Base-by-base conservation (phyloP, 2,113 vertebrate species). In the Varanus komodoensis region DNA sequence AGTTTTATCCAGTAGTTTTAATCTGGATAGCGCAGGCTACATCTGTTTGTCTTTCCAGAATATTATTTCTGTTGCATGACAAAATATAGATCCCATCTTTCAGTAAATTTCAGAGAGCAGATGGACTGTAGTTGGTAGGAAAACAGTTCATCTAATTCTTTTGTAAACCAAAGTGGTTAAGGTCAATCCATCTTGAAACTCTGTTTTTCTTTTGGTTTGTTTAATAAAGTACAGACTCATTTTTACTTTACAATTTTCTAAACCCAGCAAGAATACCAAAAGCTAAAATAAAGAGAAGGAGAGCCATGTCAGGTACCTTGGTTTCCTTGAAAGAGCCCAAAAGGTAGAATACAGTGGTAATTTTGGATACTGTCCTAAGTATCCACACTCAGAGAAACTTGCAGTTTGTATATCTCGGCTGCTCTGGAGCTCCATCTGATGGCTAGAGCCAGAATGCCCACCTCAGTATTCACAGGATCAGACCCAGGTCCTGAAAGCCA, bases 41-140 rank as follows among this genome's bases (percentile, higher is more conserved):
- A 89, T 89, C 88, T 89, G 88, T 89, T 83, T 71, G 5, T 82
- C 48, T 77, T 89, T 73, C 87, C 79, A 48, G 68, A 68, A 73
- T 21, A 83, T 34, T 9, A 82, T 74, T 83, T 82, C 34, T 83
- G 38, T 89, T 64, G 71, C 17, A 44, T 52, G 25, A 48, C 73
- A 48, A 73, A 86, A 86, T 54, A 71, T 6, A 61, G n/a, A 73
- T 21, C 50, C 61, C 68, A 48, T 74, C 52, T 89, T 89, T 83
- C 69, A 83, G 29, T 64, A 83, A 74, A 83, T 89, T 83, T 82
- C 34, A 64, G 68, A 89, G 88, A 80, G 80, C 87, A 89, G 80
- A 82, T 82, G 80, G 50, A 15, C 32, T 83, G n/a, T 29, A 34
- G 54, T 73, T 61, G 25, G 52, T 54, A 68, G 29, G 67, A 64